These are phyloP conservation scores for Scaptodrosophila lebanonensis DNA, from an alignment of 1,140 invertebrate genomes.

Conservation along the genomic window DNA sequence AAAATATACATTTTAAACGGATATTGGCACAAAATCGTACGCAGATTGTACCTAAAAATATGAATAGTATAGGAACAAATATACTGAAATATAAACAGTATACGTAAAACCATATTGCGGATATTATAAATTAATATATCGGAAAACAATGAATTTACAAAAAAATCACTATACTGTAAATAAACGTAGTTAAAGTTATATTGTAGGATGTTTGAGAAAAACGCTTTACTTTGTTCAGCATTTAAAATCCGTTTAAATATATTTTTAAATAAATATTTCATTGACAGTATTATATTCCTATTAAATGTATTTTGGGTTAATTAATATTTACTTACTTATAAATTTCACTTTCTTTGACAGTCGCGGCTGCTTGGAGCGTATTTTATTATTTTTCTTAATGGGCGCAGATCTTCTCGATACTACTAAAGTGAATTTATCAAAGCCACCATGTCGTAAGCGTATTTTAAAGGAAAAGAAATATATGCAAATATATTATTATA, in stretches of 20 bases:
- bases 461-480: conserved; percentile 15
- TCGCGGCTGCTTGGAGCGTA: conserved; percentile 82
- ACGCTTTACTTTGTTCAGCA: background rate
- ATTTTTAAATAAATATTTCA: background rate
- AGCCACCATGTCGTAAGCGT: conserved; percentile 24
- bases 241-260: background rate
- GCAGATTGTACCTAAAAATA: no score
- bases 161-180: no score
- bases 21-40: no score
- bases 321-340: conserved; percentile 90
- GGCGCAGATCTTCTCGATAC: conserved; percentile 82
- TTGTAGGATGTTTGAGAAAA: background rate
- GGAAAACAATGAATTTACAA: no score
- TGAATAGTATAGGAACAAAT: no score
- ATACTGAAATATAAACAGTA: no score
- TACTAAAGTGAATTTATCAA: conserved; percentile 26
- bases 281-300: conserved; percentile 4
- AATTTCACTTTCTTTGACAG: conserved; percentile 92
- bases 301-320: no score
- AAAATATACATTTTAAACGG: no score
- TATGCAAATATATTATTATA: conserved; percentile 1
- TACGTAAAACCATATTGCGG: no score
- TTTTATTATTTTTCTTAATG: conserved; percentile 87
- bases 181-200: no score
- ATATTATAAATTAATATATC: no score